Base-by-base conservation (phyloP, 2,113 vertebrate species). In the Sander lucioperca region DNA sequence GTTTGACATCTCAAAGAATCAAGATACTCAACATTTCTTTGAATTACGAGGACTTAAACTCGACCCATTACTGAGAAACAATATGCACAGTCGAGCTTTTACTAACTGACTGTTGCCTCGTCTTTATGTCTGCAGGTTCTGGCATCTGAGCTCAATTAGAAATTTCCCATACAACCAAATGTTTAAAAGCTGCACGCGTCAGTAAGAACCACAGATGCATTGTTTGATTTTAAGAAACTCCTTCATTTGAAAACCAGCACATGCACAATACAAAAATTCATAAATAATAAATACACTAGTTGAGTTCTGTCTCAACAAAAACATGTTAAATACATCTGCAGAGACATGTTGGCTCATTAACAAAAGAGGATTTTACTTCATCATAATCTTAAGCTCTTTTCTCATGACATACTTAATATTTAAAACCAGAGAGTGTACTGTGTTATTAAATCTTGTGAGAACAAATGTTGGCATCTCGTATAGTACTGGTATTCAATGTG, bases 181-280 rank as follows among this genome's bases (percentile, higher is more conserved):
- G n/a, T n/a, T n/a, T 54, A 27, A 68, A 62, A 53, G 13, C 14
- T 16, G 43, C 64, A 25, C 0, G 25, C 12, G 18, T 14, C 19
- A 51, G 15, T 6, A 21, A 51, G 36, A 64, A 69, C 3, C 27
- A 53, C 72, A 59, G 30, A 56, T 0, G 13, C 11, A n/a, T 6
- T 0, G 19, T 82, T 76, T 61, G 14, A 74, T 79, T 85, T 30
- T 51, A 51, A 79, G 56, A 51, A 72, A 67, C 74, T 63, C 59
- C 78, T 86, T 89, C 2, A 69, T 83, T 65, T 89, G 11, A 85
- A 80, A 85, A 75, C 18, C 50, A 74, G 54, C 71, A 70, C 57
- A 53, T 65, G 69, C 33, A 75, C 63, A 63, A 63, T 72, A 75
- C 69, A 80, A 86, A 80, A 83, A 69, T 6, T 23, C 30, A 70